A percentile compares a stretch with the other conserved stretches of the same genome.
phyloP scores from a whole-genome alignment of 1,140 invertebrate species.

The Diorhabda sublineata region DNA sequence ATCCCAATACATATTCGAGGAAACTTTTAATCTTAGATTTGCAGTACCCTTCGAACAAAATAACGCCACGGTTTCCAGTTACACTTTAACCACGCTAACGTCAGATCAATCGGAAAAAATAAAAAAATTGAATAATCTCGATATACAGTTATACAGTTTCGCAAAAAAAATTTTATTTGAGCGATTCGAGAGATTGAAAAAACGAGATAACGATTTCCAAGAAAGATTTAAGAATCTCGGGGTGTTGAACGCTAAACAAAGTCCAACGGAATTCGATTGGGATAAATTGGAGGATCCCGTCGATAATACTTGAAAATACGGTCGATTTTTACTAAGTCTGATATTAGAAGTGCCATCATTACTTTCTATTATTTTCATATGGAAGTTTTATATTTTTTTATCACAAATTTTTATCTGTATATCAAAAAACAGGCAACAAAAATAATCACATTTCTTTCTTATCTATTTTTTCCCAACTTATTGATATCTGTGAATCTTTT shows the following conservation, averaged over 20 bases:
- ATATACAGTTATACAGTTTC: slow-evolving; percentile 91
- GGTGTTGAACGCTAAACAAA: slow-evolving; percentile 64
- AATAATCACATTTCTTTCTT: too few relatives aligned
- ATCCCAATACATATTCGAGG: slow-evolving; percentile 94
- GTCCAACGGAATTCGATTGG: slow-evolving; percentile 80
- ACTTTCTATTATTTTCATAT: too few relatives aligned
- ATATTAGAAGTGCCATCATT: neutral
- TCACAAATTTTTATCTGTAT: too few relatives aligned
- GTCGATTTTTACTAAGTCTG: neutral
- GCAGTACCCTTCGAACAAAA: slow-evolving; percentile 84
- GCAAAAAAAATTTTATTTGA: slow-evolving; percentile 85
- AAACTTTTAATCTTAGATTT: slow-evolving; percentile 92
- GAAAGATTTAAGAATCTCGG: slow-evolving; percentile 75
- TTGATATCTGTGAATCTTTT: too few relatives aligned
- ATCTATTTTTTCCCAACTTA: too few relatives aligned
- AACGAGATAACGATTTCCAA: slow-evolving; percentile 73
- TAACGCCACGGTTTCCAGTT: slow-evolving; percentile 80
- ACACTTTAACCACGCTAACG: slow-evolving; percentile 68
- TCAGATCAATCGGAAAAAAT: slow-evolving; percentile 71
- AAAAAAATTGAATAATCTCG: slow-evolving; percentile 78
- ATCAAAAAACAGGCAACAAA: too few relatives aligned
- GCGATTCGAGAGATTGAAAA: slow-evolving; percentile 76
- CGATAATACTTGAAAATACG: neutral
- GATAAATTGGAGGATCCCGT: slow-evolving; percentile 51
- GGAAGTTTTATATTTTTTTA: too few relatives aligned